Percentiles rank a stretch among this genome's conserved stretches.
Evolutionary conservation across 92 coral and sea anemone species (phyloP).

Genomic region (Paragorgia papillata): DNA sequence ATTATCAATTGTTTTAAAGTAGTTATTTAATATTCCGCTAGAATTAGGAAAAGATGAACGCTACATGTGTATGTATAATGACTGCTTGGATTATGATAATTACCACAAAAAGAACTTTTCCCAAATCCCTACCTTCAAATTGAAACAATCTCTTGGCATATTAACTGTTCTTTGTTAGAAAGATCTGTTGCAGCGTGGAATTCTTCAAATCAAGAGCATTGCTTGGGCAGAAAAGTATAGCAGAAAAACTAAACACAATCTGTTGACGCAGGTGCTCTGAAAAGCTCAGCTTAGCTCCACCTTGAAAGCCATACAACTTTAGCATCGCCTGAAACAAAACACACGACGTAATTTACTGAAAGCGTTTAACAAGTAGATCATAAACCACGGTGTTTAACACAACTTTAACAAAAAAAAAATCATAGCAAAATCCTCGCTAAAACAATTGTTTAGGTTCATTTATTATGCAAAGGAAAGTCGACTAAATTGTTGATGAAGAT

Average conservation of each 20-base stretch:
- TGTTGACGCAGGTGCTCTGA: slow-evolving; percentile 46
- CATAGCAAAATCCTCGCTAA: slow-evolving; percentile 15
- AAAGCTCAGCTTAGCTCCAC: slow-evolving; percentile 48
- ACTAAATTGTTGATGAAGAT: slow-evolving; percentile 28
- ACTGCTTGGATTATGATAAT: slow-evolving; percentile 31
- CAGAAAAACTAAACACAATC: slow-evolving; percentile 39
- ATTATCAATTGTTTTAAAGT: slow-evolving; percentile 15
- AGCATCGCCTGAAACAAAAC: slow-evolving; percentile 30
- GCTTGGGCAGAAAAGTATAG: slow-evolving; percentile 5
- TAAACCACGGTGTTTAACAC: not conserved
- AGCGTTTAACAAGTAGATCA: not conserved
- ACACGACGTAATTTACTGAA: not conserved
- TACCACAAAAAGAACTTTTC: slow-evolving; percentile 13
- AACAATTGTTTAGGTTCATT: slow-evolving; percentile 27
- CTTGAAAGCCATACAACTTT: slow-evolving; percentile 10
- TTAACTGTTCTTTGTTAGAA: slow-evolving; percentile 9
- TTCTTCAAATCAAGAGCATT: slow-evolving; percentile 26
- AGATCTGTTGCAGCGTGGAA: slow-evolving; percentile 1
- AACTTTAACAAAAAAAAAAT: slow-evolving; percentile 2
- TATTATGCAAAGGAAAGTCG: slow-evolving; percentile 45
- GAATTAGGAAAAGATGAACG: not conserved
- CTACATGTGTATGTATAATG: slow-evolving; percentile 7
- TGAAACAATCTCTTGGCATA: slow-evolving; percentile 25
- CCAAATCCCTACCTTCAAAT: slow-evolving; percentile 32
- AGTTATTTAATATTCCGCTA: slow-evolving; percentile 16